A percentile compares a stretch with the other conserved stretches of the same genome.
phyloP scores from a whole-genome alignment of 2,797 vertebrate genomes.

The Anolis apletophallus region DNA sequence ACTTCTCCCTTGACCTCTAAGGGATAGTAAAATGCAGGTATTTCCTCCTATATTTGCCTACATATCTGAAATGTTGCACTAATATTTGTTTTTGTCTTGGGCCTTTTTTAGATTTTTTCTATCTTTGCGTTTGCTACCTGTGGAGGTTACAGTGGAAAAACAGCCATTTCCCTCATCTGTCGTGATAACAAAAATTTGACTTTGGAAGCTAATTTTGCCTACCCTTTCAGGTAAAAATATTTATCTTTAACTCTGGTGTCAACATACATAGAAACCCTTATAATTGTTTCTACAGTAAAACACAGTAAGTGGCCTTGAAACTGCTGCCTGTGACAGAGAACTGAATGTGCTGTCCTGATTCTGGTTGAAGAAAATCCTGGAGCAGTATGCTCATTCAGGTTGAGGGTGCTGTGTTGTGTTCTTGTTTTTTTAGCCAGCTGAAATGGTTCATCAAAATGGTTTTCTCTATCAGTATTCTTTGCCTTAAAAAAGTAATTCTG shows the following conservation, averaged over 20 bases:
- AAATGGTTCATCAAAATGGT: neutral
- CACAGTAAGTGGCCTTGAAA: neutral
- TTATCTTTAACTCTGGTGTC: too few species aligned
- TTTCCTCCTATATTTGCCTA: neutral
- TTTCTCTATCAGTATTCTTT: neutral
- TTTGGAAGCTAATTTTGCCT: constrained; percentile 74
- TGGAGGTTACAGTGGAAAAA: constrained; percentile 81
- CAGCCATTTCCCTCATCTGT: constrained; percentile 77
- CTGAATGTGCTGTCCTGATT: neutral
- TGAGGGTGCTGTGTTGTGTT: too few species aligned
- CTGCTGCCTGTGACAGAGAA: neutral
- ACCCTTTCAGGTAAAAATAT: constrained; percentile 84
- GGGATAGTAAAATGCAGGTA: neutral
- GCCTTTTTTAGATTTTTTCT: constrained; percentile 78
- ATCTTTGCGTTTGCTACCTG: constrained; percentile 87
- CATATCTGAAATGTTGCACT: neutral
- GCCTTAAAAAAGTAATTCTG: neutral
- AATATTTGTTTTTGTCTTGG: neutral
- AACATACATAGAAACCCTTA: neutral
- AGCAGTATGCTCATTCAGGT: too few species aligned
- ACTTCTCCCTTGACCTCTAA: too few species aligned
- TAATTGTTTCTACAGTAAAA: neutral
- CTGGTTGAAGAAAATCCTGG: neutral
- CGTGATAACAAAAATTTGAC: constrained; percentile 58
- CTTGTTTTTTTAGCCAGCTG: neutral